Evolutionary conservation across 2,797 vertebrate species (phyloP).

Genomic region (Mus spretus): DNA sequence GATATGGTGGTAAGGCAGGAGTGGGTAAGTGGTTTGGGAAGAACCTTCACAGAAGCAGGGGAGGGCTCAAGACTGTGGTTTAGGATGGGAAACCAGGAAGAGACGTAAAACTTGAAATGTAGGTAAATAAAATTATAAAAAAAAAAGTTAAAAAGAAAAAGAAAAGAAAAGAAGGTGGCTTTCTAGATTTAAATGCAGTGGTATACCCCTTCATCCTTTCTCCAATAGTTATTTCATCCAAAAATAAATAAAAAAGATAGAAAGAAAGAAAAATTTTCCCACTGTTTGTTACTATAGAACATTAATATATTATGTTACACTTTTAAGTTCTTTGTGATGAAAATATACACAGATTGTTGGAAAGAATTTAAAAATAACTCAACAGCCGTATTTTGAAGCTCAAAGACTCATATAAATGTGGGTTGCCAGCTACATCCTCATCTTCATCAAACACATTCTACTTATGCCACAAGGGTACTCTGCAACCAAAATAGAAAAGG

Average conservation of each 20-base stretch:
- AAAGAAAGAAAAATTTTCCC: not conserved
- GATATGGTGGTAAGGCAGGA: too few species aligned
- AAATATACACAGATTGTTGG: not conserved
- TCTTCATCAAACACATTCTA: not conserved
- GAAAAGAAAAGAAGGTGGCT: constrained; percentile 35
- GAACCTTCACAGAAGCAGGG: too few species aligned
- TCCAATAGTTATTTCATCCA: constrained; percentile 64
- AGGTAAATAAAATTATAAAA: too few species aligned
- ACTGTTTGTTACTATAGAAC: not conserved
- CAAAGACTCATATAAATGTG: not conserved
- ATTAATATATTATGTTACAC: not conserved
- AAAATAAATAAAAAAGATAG: not conserved
- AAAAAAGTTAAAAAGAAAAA: not conserved
- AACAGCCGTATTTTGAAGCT: not conserved
- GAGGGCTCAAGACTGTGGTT: too few species aligned
- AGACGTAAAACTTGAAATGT: too few species aligned
- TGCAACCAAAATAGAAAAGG: not conserved
- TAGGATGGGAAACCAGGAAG: too few species aligned
- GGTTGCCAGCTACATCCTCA: not conserved
- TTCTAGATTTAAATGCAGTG: constrained; percentile 38
- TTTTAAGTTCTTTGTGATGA: not conserved
- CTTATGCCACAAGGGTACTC: not conserved
- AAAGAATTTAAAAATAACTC: not conserved
- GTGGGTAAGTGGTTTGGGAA: too few species aligned
- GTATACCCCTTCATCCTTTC: constrained; percentile 60